Percentiles rank a stretch among this genome's conserved stretches.
Evolutionary conservation across 2,797 vertebrate species (phyloP).

Genomic region (Melopsittacus undulatus): DNA sequence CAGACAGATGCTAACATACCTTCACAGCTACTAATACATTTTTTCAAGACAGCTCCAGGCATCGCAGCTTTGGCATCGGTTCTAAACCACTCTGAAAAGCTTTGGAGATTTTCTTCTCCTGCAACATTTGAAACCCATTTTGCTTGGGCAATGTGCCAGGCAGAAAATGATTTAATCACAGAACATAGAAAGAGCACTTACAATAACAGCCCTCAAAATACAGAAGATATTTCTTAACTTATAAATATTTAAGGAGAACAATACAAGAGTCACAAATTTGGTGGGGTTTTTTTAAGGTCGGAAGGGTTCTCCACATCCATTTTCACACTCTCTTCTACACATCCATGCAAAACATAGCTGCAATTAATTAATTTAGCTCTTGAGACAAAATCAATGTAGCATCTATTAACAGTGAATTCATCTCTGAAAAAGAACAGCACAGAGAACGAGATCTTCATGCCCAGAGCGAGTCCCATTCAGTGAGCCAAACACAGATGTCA

Average conservation of each 20-base stretch:
- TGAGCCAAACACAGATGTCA: neutral
- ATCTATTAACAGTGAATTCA: neutral
- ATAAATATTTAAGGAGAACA: neutral
- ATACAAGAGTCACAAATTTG: neutral
- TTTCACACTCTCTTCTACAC: neutral
- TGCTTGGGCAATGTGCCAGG: neutral
- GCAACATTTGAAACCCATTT: conserved; percentile 1
- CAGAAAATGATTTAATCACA: conserved; percentile 29
- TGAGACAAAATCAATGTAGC: neutral
- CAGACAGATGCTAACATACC: neutral
- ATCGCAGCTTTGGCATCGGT: neutral
- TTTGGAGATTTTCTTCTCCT: neutral
- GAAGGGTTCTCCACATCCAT: neutral
- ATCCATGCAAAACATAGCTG: neutral
- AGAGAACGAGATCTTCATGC: neutral
- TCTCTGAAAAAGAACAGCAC: neutral
- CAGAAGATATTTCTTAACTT: neutral
- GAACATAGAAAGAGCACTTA: conserved; percentile 17
- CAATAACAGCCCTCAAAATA: neutral
- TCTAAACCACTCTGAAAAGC: neutral
- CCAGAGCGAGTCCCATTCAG: neutral
- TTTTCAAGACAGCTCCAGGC: neutral
- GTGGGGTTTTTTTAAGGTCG: neutral
- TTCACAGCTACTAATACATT: neutral
- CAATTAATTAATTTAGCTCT: conserved; percentile 5